These are phyloP conservation scores for Rafetus swinhoei DNA, from an alignment of 2,113 vertebrate genomes.

Conservation along the genomic window DNA sequence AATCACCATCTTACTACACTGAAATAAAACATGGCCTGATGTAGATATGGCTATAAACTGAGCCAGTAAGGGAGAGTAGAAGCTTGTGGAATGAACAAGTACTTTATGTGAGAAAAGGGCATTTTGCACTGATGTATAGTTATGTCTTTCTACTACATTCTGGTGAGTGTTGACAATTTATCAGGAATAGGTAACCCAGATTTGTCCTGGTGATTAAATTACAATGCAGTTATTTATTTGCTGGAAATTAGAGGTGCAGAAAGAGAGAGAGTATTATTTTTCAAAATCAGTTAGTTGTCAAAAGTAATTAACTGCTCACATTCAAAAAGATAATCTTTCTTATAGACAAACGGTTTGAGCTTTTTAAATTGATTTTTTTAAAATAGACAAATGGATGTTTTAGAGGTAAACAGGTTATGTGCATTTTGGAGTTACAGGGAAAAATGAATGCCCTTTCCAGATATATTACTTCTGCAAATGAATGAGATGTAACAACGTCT, in stretches of 20 bases:
- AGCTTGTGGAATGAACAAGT: neutral
- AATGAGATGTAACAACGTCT: neutral
- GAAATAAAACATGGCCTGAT: neutral
- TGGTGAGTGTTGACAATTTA: neutral
- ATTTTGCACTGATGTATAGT: neutral
- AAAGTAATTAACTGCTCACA: neutral
- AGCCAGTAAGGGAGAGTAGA: neutral
- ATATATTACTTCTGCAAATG: slow-evolving; percentile 14
- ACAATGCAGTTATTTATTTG: neutral
- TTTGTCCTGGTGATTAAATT: neutral
- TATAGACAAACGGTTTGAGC: neutral
- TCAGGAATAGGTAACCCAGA: neutral
- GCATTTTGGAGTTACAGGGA: neutral
- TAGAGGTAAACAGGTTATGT: neutral
- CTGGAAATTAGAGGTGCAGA: neutral
- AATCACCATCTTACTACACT: neutral
- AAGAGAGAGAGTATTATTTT: neutral
- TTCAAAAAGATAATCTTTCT: neutral
- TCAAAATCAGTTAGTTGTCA: neutral
- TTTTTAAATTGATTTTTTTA: neutral
- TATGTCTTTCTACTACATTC: neutral
- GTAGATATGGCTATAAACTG: neutral
- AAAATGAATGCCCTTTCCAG: neutral
- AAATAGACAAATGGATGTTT: neutral
- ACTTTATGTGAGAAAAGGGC: neutral